phyloP scores from a whole-genome alignment of 2,888 invertebrate species.

The Cephus rjabovi region DNA sequence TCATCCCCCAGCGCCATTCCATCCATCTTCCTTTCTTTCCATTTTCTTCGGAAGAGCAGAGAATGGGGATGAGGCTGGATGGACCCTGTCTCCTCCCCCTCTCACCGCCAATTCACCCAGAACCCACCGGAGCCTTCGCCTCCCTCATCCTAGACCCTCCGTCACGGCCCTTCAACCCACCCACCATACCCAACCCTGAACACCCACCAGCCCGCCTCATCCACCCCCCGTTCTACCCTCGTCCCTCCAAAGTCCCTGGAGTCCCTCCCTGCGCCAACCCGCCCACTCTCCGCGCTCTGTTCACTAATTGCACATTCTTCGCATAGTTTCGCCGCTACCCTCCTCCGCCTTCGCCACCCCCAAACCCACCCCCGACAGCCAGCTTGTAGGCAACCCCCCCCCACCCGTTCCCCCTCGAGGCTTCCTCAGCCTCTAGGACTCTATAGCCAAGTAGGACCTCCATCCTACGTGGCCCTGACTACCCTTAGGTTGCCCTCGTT shows the following conservation, averaged over 20 bases:
- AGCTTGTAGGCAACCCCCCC: slow-evolving; percentile 37
- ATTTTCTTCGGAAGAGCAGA: slow-evolving; percentile 47
- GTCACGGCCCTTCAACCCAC: neutral
- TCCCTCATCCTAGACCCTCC: slow-evolving; percentile 1
- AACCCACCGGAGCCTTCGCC: neutral
- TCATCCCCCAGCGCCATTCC: slow-evolving; percentile 53
- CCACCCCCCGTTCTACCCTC: slow-evolving; percentile 28
- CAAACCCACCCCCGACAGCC: slow-evolving; percentile 42
- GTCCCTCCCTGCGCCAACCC: slow-evolving; percentile 68
- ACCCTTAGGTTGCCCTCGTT: slow-evolving; percentile 15
- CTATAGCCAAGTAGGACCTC: slow-evolving; percentile 12
- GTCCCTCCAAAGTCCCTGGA: slow-evolving; percentile 69
- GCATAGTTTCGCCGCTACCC: slow-evolving; percentile 89
- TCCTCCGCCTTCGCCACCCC: slow-evolving; percentile 68
- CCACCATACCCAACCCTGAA: slow-evolving; percentile 19
- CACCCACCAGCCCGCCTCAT: slow-evolving; percentile 9
- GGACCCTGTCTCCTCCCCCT: slow-evolving; percentile 25
- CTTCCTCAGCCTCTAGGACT: neutral
- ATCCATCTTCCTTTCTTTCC: slow-evolving; percentile 66
- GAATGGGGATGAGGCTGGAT: neutral
- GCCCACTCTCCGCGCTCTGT: slow-evolving; percentile 74
- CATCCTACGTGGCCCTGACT: slow-evolving; percentile 24
- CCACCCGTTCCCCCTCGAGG: slow-evolving; percentile 31
- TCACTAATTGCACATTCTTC: slow-evolving; percentile 98
- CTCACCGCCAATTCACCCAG: slow-evolving; percentile 24